Evolutionary conservation across 2,888 invertebrate species (phyloP).

Genomic region (Tetragonisca angustula): DNA sequence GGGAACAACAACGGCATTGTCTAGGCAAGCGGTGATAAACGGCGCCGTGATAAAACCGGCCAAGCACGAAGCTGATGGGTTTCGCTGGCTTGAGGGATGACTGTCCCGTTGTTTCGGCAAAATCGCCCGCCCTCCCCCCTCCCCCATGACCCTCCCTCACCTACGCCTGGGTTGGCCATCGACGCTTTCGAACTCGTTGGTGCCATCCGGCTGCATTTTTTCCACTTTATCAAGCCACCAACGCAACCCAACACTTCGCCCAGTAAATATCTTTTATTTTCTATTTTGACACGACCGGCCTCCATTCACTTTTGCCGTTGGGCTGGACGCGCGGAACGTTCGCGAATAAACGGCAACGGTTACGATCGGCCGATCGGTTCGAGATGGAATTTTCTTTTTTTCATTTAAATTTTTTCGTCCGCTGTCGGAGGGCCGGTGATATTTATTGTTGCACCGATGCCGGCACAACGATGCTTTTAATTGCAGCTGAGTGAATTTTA

Average conservation of each 20-base stretch:
- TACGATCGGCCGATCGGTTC: slow-evolving; percentile 5
- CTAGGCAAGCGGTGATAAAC: slow-evolving; percentile 80
- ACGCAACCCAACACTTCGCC: slow-evolving; percentile 40
- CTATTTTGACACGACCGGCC: slow-evolving; percentile 51
- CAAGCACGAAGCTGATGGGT: slow-evolving; percentile 71
- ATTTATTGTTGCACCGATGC: neutral
- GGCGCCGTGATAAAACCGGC: slow-evolving; percentile 78
- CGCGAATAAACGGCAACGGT: slow-evolving; percentile 41
- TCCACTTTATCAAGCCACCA: slow-evolving; percentile 69
- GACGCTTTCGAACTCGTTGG: slow-evolving; percentile 8
- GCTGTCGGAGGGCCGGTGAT: too few relatives aligned
- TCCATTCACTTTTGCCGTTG: slow-evolving; percentile 57
- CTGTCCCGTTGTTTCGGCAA: slow-evolving; percentile 67
- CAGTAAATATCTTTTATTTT: slow-evolving; percentile 70
- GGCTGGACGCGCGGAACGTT: slow-evolving; percentile 41
- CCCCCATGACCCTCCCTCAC: neutral
- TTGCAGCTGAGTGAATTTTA: slow-evolving; percentile 5
- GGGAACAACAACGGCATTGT: slow-evolving; percentile 76
- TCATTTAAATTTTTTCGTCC: too few relatives aligned
- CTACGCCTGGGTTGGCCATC: neutral
- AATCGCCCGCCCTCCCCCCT: slow-evolving; percentile 41
- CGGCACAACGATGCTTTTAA: neutral
- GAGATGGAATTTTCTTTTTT: neutral
- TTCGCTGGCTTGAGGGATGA: slow-evolving; percentile 75
- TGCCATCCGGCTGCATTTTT: slow-evolving; percentile 60